Evolutionary conservation across 2,888 invertebrate genomes (phyloP).

Genomic region (Tineola bisselliella): DNA sequence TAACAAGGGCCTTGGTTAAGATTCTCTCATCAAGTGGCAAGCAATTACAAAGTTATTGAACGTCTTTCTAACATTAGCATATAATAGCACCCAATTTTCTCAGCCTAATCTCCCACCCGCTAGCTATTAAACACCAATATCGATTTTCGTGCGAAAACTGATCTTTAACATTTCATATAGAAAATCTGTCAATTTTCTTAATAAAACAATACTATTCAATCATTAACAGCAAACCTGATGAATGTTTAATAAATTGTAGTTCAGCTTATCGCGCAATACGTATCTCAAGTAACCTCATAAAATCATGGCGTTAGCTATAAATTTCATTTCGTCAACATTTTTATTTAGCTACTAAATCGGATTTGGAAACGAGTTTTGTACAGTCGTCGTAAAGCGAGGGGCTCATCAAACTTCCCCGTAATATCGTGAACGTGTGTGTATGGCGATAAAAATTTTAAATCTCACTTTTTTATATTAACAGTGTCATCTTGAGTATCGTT

Average conservation of each 20-base stretch:
- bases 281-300: slow-evolving; percentile 15
- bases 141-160: neutral
- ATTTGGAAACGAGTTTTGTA: slow-evolving; percentile 27
- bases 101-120: neutral
- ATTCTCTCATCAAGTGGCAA: slow-evolving; percentile 12
- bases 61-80: slow-evolving; percentile 13
- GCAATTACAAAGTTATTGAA: slow-evolving; percentile 13
- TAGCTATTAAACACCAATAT: neutral
- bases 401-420: slow-evolving; percentile 21
- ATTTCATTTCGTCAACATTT: slow-evolving; percentile 27
- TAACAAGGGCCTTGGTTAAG: slow-evolving; percentile 5
- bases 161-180: no score
- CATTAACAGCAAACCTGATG: neutral
- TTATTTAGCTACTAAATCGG: slow-evolving; percentile 22
- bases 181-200: no score
- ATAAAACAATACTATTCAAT: neutral
- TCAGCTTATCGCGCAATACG: neutral
- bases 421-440: slow-evolving; percentile 21
- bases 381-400: slow-evolving; percentile 26
- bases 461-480: slow-evolving; percentile 28
- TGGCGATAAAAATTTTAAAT: slow-evolving; percentile 34
- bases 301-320: slow-evolving; percentile 18
- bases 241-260: neutral
- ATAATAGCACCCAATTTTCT: slow-evolving; percentile 9
- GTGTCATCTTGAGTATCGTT: slow-evolving; percentile 21